These are phyloP conservation scores for Girardinichthys multiradiatus DNA, from an alignment of 2,113 vertebrate genomes.

Conservation along the genomic window DNA sequence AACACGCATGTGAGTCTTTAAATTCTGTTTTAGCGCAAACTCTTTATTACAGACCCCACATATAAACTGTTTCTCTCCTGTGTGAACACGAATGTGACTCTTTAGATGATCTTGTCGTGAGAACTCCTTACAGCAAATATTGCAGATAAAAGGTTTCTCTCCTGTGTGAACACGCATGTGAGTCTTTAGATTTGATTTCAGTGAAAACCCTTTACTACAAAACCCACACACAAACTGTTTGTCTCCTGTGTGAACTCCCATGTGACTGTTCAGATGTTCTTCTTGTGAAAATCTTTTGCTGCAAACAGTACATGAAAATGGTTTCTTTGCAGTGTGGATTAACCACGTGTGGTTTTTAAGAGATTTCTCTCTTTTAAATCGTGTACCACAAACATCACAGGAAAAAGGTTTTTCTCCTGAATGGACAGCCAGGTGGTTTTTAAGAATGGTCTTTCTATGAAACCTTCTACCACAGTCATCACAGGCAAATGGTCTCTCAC, in stretches of 20 bases:
- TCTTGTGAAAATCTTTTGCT: not conserved
- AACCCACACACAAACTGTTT: not conserved
- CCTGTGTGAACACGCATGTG: not conserved
- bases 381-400: not conserved
- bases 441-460: not conserved
- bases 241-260: not conserved
- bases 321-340: not conserved
- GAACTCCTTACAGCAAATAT: not conserved
- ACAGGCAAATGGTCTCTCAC: not conserved
- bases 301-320: not conserved
- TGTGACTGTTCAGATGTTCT: not conserved
- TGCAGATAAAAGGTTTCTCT: not conserved
- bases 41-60: not conserved
- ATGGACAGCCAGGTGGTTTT: not conserved
- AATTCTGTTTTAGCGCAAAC: not conserved
- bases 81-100: not conserved
- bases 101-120: not conserved
- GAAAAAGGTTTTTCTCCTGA: not conserved
- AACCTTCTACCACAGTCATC: not conserved
- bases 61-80: not conserved
- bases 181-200: not conserved
- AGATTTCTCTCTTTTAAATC: constrained; percentile 1
- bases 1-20: not conserved
- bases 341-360: not conserved
- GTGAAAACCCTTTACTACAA: not conserved